Conservation (phyloP, 2,113 vertebrate species). For the Plotosus lineatus region DNA sequence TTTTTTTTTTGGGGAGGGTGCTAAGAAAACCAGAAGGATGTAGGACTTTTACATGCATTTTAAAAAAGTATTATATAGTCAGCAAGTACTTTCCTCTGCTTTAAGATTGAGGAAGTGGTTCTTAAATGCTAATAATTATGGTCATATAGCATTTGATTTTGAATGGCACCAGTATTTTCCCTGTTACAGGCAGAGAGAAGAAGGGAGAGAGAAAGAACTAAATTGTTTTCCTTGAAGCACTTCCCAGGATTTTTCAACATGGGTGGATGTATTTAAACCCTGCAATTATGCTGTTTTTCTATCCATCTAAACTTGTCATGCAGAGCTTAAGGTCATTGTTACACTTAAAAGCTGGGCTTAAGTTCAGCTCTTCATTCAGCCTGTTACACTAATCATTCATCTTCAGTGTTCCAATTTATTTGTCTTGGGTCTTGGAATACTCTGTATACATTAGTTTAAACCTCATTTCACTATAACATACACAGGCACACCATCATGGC, state of each 20-base stretch:
- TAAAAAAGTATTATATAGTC: neutral
- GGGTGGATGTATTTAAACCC: constrained; percentile 30
- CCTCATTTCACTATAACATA: constrained; percentile 18
- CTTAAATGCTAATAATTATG: constrained; percentile 13
- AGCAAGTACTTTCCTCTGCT: neutral
- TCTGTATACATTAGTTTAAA: constrained; percentile 10
- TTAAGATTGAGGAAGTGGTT: constrained; percentile 8
- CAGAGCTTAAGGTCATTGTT: constrained; percentile 37
- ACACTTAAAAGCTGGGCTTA: constrained; percentile 20
- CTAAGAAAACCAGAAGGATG: neutral
- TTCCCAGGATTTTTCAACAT: constrained; percentile 39
- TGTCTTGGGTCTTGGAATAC: constrained; percentile 29
- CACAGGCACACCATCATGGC: constrained; percentile 35
- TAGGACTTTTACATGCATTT: neutral
- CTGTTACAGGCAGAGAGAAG: constrained; percentile 3
- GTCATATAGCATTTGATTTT: constrained; percentile 17
- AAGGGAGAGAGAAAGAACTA: neutral
- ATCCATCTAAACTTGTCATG: constrained; percentile 35
- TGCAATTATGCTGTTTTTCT: constrained; percentile 39
- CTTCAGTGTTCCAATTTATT: constrained; percentile 31
- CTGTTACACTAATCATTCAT: constrained; percentile 32
- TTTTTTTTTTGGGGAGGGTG: neutral
- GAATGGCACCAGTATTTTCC: neutral
- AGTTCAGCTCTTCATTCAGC: constrained; percentile 5
- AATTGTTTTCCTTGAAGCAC: constrained; percentile 29